These are phyloP conservation scores for Mythimna ferrago DNA, from an alignment of 2,888 invertebrate species.

Conservation along the genomic window DNA sequence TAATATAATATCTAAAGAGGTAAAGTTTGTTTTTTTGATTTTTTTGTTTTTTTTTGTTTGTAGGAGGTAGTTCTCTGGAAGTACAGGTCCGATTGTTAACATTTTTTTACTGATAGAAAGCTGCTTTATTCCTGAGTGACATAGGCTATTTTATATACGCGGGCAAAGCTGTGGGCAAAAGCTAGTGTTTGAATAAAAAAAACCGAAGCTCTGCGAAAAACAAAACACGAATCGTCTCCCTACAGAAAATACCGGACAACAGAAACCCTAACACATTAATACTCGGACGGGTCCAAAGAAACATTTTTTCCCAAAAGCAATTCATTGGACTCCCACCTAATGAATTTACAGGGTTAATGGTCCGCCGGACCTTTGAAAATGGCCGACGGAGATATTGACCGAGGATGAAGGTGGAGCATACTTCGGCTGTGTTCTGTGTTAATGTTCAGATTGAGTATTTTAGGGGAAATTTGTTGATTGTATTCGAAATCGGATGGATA, in stretches of 20 bases:
- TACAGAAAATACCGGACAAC: constrained; percentile 19
- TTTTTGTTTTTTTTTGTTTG: no score
- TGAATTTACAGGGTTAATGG: constrained; percentile 77
- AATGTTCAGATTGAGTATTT: constrained; percentile 46
- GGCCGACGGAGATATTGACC: constrained; percentile 57
- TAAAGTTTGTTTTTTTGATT: no score
- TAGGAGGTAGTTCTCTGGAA: no score
- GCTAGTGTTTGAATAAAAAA: background rate
- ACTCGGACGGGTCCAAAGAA: constrained; percentile 60
- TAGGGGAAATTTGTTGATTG: constrained; percentile 2
- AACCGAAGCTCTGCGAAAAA: constrained; percentile 2
- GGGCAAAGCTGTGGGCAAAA: no score
- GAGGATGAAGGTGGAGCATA: constrained; percentile 41
- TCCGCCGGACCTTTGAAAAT: constrained; percentile 60
- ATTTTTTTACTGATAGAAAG: no score
- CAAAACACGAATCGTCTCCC: constrained; percentile 26
- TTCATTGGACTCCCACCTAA: constrained; percentile 69
- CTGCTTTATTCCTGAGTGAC: no score
- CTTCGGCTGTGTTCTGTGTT: constrained; percentile 55
- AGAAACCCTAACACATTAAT: constrained; percentile 41
- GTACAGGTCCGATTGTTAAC: no score
- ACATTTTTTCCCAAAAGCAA: constrained; percentile 78
- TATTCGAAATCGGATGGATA: background rate
- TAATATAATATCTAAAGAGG: no score
- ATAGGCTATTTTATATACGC: no score